Evolutionary conservation across 1,140 invertebrate species (phyloP).

Genomic region (Schlechtendalia chinensis): DNA sequence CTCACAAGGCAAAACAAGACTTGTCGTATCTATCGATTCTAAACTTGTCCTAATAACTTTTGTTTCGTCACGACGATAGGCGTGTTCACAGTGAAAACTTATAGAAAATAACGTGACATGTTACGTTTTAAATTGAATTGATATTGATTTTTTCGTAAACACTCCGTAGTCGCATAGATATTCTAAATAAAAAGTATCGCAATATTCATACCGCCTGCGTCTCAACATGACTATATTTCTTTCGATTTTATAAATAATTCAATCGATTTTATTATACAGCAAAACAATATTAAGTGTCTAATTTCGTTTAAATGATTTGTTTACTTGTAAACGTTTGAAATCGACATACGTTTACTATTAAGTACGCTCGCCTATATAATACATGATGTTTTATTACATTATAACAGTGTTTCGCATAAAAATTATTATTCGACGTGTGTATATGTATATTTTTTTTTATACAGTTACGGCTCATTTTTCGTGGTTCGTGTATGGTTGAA

Average conservation of each 20-base stretch:
- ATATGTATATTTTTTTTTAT: constrained; percentile 9
- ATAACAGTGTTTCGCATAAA: constrained; percentile 25
- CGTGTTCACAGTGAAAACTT: too few species aligned
- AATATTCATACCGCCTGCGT: too few species aligned
- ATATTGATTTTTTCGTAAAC: too few species aligned
- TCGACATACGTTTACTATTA: constrained; percentile 30
- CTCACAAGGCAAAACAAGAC: too few species aligned
- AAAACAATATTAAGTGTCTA: background rate
- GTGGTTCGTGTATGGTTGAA: background rate
- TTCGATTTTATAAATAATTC: background rate
- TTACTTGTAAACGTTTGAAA: background rate
- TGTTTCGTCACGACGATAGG: too few species aligned
- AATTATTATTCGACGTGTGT: constrained; percentile 3
- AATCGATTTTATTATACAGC: background rate
- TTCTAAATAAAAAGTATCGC: too few species aligned
- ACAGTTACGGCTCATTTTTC: constrained; percentile 19
- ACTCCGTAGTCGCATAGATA: too few species aligned
- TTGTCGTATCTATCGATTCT: too few species aligned
- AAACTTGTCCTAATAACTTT: too few species aligned
- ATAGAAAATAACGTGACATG: too few species aligned
- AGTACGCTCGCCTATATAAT: constrained; percentile 5
- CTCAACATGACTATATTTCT: too few species aligned
- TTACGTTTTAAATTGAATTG: too few species aligned
- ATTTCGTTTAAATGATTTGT: constrained; percentile 21
- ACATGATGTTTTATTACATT: constrained; percentile 28